Base-by-base conservation (phyloP, 1,140 invertebrate species). In the Aradophagus sp. region DNA sequence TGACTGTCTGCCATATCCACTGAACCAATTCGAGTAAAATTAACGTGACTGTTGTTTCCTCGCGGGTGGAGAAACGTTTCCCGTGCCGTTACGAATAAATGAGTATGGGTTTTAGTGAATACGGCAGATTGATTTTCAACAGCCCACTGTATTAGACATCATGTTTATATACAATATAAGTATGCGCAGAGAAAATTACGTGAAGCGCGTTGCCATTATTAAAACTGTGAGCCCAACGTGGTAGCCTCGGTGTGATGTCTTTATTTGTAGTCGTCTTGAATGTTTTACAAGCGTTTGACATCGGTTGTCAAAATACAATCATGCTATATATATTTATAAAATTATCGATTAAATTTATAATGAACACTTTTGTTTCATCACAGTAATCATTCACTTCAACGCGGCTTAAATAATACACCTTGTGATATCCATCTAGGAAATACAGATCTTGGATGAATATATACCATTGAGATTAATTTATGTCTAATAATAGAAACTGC, bases 91-190 rank as follows among this genome's bases (percentile, higher is more conserved):
- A 65, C 59, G 68, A 45, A 27, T 45, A 67, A 62, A 66, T 50
- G 53, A 62, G 52, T 50, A 5, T 12, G 68, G 72, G 75, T 72
- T 80, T 73, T 75, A 82, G 81, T 83, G 79, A 82, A 82, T 82
- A 82, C 81, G 81, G 80, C 79, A 80, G 72, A 59, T 61, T 72
- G 74, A 71, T 73, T 83, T 79, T 66, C 65, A 76, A 76, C 62
- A 82, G 63, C 74, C 72, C 74, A 72, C 55, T 82, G 67, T 83
- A 83, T 82, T 83, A 76, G 65, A 66, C 55, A 67, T 73, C 61
- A 75, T 45, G 67, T 75, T 41, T 55, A 38, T 74, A 47, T 79
- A 81, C 77, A 82, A 73, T 81, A 48, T 56, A 56, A 72, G 39
- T 65, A 35, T 58, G 23, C 59, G 16, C 59, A 47, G 44, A 61